Percentiles rank a stretch among this genome's conserved stretches.
phyloP scores from a whole-genome alignment of 2,113 vertebrate species.

The Panurus biarmicus region DNA sequence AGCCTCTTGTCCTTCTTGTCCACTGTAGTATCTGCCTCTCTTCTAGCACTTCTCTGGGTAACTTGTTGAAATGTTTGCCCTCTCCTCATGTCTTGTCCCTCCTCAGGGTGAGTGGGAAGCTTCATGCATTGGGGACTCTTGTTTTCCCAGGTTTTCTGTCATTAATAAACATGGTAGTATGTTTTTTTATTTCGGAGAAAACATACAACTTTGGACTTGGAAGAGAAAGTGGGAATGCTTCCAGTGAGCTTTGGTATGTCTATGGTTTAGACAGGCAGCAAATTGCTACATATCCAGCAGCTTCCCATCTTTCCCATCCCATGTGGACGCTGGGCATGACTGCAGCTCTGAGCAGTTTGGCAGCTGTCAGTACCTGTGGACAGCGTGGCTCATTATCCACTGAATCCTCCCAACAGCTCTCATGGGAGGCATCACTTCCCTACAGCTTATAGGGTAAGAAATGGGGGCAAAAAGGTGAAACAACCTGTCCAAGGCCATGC shows the following conservation, averaged over 20 bases:
- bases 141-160: background rate
- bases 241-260: background rate
- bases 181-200: background rate
- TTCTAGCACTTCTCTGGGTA: background rate
- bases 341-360: background rate
- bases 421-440: background rate
- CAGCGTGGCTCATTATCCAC: background rate
- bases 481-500: background rate
- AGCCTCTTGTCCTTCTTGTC: background rate
- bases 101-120: background rate
- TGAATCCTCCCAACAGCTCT: background rate
- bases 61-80: background rate
- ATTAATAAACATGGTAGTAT: background rate
- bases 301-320: background rate
- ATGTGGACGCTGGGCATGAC: accelerated
- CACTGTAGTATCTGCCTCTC: background rate
- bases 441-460: background rate
- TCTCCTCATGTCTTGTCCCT: background rate
- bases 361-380: background rate
- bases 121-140: background rate
- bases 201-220: background rate
- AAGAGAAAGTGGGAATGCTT: background rate
- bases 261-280: background rate
- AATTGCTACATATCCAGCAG: background rate
- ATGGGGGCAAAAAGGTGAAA: background rate